Evolutionary conservation across 1,140 invertebrate genomes (phyloP).

Genomic region (Wasmannia auropunctata): DNA sequence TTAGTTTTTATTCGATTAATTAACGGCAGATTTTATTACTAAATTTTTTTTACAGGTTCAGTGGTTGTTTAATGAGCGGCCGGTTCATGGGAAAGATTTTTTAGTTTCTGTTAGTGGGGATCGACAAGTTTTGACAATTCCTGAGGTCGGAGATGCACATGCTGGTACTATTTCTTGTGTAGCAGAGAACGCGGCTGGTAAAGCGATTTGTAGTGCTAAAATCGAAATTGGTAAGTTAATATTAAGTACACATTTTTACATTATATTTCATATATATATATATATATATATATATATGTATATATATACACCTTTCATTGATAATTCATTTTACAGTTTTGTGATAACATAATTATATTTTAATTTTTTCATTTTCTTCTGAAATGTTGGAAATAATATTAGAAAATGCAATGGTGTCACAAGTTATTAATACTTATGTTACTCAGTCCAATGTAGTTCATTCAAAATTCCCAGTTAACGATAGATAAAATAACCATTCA

Average conservation of each 20-base stretch:
- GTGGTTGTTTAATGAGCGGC: constrained; percentile 91
- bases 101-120: constrained; percentile 90
- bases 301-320: neutral
- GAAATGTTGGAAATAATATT: constrained; percentile 76
- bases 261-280: neutral
- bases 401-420: constrained; percentile 80
- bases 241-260: neutral
- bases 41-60: constrained; percentile 85
- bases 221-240: constrained; percentile 86
- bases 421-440: constrained; percentile 83
- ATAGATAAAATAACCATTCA: constrained; percentile 15
- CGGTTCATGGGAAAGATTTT: constrained; percentile 90
- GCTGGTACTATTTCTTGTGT: constrained; percentile 90
- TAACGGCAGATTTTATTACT: neutral
- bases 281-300: neutral
- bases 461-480: constrained; percentile 69
- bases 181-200: constrained; percentile 91
- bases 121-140: constrained; percentile 89
- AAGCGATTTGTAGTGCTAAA: constrained; percentile 88
- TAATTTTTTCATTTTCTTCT: neutral
- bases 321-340: neutral
- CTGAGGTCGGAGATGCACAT: constrained; percentile 86
- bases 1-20: neutral
- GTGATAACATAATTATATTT: neutral
- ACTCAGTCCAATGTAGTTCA: constrained; percentile 72